A percentile compares a stretch with the other conserved stretches of the same genome.
These are phyloP conservation scores for Cheirogaleus medius DNA, from an alignment of 2,113 vertebrate species.

Conservation along the genomic window DNA sequence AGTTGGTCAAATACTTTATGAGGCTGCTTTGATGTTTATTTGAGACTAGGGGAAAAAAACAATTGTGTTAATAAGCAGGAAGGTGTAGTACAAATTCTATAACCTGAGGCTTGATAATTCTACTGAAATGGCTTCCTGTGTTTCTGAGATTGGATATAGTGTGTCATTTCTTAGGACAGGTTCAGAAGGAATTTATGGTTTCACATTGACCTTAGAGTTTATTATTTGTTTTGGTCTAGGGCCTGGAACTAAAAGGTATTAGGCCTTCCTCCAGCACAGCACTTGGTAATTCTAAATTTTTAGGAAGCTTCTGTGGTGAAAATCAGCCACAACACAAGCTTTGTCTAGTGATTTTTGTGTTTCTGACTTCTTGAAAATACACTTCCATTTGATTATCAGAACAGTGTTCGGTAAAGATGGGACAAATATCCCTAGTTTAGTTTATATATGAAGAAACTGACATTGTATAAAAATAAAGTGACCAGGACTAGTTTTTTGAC, in stretches of 20 bases:
- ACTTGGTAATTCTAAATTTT: constrained; percentile 14
- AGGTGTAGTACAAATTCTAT: neutral
- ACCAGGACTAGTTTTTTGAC: neutral
- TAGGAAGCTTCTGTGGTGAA: neutral
- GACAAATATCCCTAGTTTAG: neutral
- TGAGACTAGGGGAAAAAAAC: neutral
- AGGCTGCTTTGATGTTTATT: neutral
- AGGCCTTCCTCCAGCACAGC: neutral
- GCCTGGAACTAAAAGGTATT: neutral
- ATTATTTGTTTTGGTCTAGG: constrained; percentile 18
- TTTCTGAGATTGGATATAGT: neutral
- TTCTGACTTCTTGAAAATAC: neutral
- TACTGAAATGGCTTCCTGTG: neutral
- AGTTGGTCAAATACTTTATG: constrained; percentile 28
- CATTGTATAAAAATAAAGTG: neutral
- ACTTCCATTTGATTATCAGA: constrained; percentile 22
- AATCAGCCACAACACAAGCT: neutral
- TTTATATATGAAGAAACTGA: constrained; percentile 42
- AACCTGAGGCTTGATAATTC: neutral
- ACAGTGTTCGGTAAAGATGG: neutral
- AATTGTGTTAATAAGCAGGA: neutral
- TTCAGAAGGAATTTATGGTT: constrained; percentile 32
- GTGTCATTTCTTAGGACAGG: constrained; percentile 8
- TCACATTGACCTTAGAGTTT: neutral
- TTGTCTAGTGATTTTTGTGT: constrained; percentile 15